A percentile compares a stretch with the other conserved stretches of the same genome.
Conservation (phyloP, 2,797 vertebrate genomes). For the Ceryle rudis region DNA sequence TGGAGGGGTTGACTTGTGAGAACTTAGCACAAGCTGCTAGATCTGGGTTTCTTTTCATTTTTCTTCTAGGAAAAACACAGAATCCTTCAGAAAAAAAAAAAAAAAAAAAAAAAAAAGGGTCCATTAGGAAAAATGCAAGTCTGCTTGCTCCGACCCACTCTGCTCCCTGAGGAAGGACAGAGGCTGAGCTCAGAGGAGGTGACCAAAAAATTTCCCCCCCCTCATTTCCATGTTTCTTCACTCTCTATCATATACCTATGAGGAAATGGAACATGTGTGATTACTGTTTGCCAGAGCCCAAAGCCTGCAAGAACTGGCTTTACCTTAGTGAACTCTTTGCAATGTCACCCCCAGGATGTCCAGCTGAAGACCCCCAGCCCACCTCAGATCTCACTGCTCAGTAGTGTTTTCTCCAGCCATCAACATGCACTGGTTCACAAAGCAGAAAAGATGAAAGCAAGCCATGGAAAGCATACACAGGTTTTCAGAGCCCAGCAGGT, state of each 20-base stretch:
- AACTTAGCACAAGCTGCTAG: neutral
- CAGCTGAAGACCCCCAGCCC: neutral
- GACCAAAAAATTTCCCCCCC: too few relatives aligned
- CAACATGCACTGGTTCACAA: neutral
- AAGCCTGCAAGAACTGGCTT: neutral
- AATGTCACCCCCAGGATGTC: neutral
- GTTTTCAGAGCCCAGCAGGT: neutral
- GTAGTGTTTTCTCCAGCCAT: rapidly evolving
- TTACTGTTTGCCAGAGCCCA: neutral
- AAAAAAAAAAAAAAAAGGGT: too few relatives aligned
- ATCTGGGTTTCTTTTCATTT: neutral
- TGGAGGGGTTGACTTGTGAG: neutral
- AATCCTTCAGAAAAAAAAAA: too few relatives aligned
- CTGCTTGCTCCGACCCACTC: too few relatives aligned
- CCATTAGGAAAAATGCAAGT: too few relatives aligned
- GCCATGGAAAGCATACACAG: neutral
- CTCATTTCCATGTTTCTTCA: too few relatives aligned
- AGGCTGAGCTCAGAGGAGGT: too few relatives aligned
- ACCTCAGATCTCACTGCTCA: rapidly evolving
- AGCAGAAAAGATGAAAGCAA: neutral
- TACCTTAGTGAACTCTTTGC: neutral
- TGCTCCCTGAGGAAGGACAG: too few relatives aligned
- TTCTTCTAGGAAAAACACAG: neutral
- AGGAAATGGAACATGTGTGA: neutral
- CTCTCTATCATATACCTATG: too few relatives aligned